Conservation (phyloP, 2,888 invertebrate genomes). For the Conchocele bisecta region DNA sequence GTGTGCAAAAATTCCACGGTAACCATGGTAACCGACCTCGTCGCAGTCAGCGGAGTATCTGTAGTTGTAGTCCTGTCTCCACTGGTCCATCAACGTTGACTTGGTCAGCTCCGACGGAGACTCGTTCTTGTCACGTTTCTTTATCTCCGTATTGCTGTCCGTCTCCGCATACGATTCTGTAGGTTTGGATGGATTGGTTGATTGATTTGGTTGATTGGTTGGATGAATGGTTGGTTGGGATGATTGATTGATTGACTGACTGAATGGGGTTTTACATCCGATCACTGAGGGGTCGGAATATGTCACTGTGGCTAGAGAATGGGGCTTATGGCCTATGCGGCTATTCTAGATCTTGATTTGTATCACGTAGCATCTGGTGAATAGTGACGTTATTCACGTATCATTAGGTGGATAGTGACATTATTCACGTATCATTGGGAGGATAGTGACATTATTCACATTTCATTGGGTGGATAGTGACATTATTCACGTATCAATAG, state of each 20-base stretch:
- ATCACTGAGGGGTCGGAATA: neutral
- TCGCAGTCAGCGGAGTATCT: constrained; percentile 78
- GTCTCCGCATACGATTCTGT: constrained; percentile 78
- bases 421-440: too few species aligned
- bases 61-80: constrained; percentile 77
- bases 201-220: too few species aligned
- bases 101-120: constrained; percentile 72
- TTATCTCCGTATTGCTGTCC: constrained; percentile 77
- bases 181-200: too few species aligned
- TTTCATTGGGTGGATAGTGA: too few species aligned
- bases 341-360: too few species aligned
- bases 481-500: too few species aligned
- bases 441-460: too few species aligned
- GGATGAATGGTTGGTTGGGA: neutral
- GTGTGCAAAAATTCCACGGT: neutral
- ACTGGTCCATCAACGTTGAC: constrained; percentile 77
- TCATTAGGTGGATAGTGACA: too few species aligned
- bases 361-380: too few species aligned
- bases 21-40: constrained; percentile 63
- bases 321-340: too few species aligned
- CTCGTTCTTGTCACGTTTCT: constrained; percentile 76
- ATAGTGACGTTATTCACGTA: too few species aligned
- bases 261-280: neutral
- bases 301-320: neutral
- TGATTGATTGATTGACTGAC: too few species aligned